phyloP scores from a whole-genome alignment of 1,140 invertebrate species.

The Reticulitermes speratus region DNA sequence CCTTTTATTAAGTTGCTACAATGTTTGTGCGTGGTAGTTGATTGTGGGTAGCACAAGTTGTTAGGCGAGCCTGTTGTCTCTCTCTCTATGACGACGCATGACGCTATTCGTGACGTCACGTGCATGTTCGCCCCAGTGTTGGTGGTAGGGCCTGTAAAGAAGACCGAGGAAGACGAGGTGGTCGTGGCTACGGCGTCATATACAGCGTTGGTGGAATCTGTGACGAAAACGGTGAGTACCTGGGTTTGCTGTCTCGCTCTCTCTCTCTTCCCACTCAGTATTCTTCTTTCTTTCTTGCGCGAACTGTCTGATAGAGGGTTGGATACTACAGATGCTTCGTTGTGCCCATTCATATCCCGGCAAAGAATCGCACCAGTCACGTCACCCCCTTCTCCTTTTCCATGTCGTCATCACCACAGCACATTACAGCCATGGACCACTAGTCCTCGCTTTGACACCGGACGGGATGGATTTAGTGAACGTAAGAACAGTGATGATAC shows the following conservation, averaged over 20 bases:
- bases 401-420: background rate
- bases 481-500: background rate
- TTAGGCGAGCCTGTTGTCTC: background rate
- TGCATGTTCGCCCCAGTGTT: background rate
- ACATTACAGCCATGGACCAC: background rate
- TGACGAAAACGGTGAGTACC: constrained; percentile 16
- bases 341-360: background rate
- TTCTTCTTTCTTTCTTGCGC: too few species aligned
- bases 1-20: background rate
- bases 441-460: background rate
- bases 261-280: background rate
- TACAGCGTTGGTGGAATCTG: background rate
- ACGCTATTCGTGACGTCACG: constrained; percentile 13
- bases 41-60: background rate
- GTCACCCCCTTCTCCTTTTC: background rate
- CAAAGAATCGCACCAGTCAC: background rate
- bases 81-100: constrained; percentile 11
- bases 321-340: background rate
- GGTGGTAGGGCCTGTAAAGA: too few species aligned
- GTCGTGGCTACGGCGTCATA: background rate
- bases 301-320: background rate
- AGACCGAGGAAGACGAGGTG: background rate
- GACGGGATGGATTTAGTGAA: background rate
- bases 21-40: constrained; percentile 20
- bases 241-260: background rate